Percentiles rank a stretch among this genome's conserved stretches.
These are phyloP conservation scores for Nomia melanderi DNA, from an alignment of 1,140 invertebrate genomes.

Conservation along the genomic window DNA sequence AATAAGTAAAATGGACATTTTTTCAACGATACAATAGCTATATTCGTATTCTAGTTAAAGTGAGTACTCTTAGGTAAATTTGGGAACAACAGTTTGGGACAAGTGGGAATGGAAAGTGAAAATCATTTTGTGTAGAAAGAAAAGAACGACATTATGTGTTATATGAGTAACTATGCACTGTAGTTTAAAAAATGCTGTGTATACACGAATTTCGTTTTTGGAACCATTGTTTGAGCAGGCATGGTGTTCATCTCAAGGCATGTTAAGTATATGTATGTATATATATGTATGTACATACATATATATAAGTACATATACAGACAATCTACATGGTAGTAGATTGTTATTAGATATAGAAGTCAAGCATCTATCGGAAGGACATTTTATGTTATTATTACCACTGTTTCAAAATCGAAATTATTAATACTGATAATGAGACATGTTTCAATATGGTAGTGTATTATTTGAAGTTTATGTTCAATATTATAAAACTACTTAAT, in stretches of 20 bases:
- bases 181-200: too few species aligned
- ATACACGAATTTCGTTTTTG: too few species aligned
- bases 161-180: too few species aligned
- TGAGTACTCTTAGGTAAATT: not conserved
- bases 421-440: not conserved
- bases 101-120: not conserved
- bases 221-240: too few species aligned
- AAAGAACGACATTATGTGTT: not conserved
- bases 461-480: slow-evolving; percentile 18
- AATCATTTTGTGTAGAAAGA: not conserved
- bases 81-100: not conserved
- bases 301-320: too few species aligned
- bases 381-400: slow-evolving; percentile 4
- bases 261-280: too few species aligned
- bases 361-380: not conserved
- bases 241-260: too few species aligned
- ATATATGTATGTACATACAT: too few species aligned
- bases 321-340: not conserved
- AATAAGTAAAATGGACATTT: not conserved
- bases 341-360: not conserved
- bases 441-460: slow-evolving; percentile 6
- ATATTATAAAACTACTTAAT: not conserved
- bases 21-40: not conserved
- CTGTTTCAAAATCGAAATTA: slow-evolving; percentile 2
- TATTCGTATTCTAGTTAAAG: not conserved